These are phyloP conservation scores for Arctocebus calabarensis DNA, from an alignment of 2,797 vertebrate species.

Conservation along the genomic window DNA sequence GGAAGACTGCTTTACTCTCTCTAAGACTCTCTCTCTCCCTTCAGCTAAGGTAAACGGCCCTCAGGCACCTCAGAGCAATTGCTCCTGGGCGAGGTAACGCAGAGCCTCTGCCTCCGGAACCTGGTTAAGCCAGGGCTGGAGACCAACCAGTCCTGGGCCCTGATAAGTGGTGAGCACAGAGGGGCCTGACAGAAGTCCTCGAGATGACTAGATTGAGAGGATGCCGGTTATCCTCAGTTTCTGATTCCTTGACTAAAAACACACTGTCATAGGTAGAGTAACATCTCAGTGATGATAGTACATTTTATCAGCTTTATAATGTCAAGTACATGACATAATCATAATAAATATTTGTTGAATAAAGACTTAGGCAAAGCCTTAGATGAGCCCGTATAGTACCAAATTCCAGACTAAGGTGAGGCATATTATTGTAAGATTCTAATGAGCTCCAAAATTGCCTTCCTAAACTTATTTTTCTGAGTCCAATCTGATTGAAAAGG, in stretches of 20 bases:
- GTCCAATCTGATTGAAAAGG: not conserved
- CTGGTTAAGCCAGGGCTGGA: too few relatives aligned
- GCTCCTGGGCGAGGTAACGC: too few relatives aligned
- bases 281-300: slow-evolving; percentile 1
- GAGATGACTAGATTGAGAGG: not conserved
- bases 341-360: not conserved
- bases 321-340: not conserved
- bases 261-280: not conserved
- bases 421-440: not conserved
- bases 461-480: not conserved
- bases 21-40: too few relatives aligned
- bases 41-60: too few relatives aligned
- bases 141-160: too few relatives aligned
- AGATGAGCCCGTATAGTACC: not conserved
- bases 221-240: not conserved
- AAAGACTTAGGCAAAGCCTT: not conserved
- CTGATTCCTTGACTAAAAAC: not conserved
- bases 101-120: too few relatives aligned
- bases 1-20: too few relatives aligned
- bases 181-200: not conserved
- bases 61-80: too few relatives aligned
- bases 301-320: not conserved
- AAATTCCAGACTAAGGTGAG: not conserved
- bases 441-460: not conserved
- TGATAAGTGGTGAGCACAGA: too few relatives aligned